phyloP scores from a whole-genome alignment of 2,113 vertebrate genomes.

The Megaceryle torquata region DNA sequence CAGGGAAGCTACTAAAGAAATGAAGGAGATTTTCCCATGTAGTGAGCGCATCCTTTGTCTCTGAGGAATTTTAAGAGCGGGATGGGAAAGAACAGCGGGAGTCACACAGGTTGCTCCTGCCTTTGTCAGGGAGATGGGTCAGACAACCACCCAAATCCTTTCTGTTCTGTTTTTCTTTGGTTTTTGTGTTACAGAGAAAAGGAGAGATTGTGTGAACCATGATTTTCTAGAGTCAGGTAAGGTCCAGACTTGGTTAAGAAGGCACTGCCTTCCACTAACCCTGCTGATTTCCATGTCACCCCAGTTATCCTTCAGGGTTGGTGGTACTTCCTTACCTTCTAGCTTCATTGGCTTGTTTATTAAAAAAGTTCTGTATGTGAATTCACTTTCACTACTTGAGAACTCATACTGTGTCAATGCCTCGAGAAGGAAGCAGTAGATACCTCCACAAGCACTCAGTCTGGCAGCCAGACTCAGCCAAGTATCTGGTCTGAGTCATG shows the following conservation, averaged over 20 bases:
- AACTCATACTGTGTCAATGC: background rate
- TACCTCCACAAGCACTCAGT: background rate
- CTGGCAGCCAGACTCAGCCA: background rate
- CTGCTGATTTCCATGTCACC: background rate
- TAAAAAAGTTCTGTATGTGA: background rate
- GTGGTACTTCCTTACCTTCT: background rate
- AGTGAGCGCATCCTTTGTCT: background rate
- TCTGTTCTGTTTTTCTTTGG: background rate
- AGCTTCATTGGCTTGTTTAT: background rate
- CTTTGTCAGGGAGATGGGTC: background rate
- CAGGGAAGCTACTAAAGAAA: background rate
- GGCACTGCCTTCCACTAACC: background rate
- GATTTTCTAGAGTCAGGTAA: background rate
- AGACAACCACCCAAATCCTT: background rate
- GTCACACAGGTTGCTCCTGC: background rate
- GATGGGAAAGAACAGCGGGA: background rate
- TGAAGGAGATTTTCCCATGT: background rate
- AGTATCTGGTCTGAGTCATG: background rate
- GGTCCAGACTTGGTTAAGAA: background rate
- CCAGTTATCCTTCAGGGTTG: background rate
- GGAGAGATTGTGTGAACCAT: background rate
- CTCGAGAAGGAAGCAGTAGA: background rate
- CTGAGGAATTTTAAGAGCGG: background rate
- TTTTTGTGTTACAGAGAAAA: background rate
- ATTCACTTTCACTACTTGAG: background rate